phyloP scores from a whole-genome alignment of 2,888 invertebrate genomes.

The Philhelius pedissequus region DNA sequence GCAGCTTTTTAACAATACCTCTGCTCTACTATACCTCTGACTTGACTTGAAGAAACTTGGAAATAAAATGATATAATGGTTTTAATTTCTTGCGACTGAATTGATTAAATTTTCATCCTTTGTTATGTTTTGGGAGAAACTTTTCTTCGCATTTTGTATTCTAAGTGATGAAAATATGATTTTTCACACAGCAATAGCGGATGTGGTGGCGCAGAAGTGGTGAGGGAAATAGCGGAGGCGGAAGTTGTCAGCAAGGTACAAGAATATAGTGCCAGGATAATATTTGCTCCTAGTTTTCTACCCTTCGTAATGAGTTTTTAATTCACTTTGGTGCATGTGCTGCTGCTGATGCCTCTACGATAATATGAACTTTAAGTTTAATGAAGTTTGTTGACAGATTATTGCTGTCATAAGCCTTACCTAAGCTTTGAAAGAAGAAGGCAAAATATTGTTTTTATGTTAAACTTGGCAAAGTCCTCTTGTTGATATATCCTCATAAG shows the following conservation, averaged over 20 bases:
- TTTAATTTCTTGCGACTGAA: background rate
- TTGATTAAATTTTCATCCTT: conserved; percentile 8
- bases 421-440: background rate
- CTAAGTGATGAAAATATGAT: background rate
- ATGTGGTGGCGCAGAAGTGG: background rate
- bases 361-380: background rate
- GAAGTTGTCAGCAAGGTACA: background rate
- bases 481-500: background rate
- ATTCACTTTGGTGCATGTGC: background rate
- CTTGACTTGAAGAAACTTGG: background rate
- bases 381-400: background rate
- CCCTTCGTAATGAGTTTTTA: background rate
- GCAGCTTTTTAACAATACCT: background rate
- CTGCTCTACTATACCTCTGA: background rate
- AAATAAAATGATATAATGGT: background rate
- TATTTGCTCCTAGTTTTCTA: background rate
- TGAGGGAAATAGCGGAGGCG: too few species aligned
- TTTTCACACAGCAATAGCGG: background rate
- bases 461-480: background rate
- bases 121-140: background rate
- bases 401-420: background rate
- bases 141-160: background rate
- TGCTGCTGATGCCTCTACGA: background rate
- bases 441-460: background rate
- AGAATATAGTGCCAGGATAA: background rate